Base-by-base conservation (phyloP, 2,797 vertebrate genomes). In the Cossypha heuglini region DNA sequence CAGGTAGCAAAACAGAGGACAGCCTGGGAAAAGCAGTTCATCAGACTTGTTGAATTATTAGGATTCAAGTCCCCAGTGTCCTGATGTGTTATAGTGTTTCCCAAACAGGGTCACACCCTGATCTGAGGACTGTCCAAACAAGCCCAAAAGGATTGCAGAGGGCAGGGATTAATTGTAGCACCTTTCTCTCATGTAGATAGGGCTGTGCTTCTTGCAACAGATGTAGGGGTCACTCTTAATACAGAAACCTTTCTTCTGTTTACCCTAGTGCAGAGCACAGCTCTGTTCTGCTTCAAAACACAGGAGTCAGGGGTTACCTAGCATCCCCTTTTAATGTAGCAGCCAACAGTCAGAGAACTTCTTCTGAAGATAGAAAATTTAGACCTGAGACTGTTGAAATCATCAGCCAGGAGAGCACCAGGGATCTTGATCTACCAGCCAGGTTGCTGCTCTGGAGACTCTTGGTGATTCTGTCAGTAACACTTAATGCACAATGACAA, bases 121-220 rank as follows among this genome's bases (percentile, higher is more conserved):
- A 15, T 24, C 19, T 4, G 1, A 48, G 16, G 28, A 9, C 13
- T 52, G 16, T 43, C 22, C 37, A 40, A 11, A 55, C 14, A 63
- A 84, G 25, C 3, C n/a, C 16, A 9, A 29, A 55, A 2, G 7
- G 20, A 38, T 29, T 61, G 21, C 2, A 19, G 43, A 51, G 31
- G 11, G 13, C 21, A 46, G 10, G 3, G 26, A 26, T 63, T 80
- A 74, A 25, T 49, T 63, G 24, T 22, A 63, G 13, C 20, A 71
- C 5, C 21, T 20, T 51, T 74, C 14, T 55, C 22, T 77, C 16
- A 22, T 16, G 11, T 29, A 52, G 11, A 6, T 40, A 81, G 64
- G 12, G 5, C 7, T 42, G 9, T 0, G 0, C 1, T 33, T 86
- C 25, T 45, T 6, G 1, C 37, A 26, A 37, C 8, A 43, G 16